A percentile compares a stretch with the other conserved stretches of the same genome.
These are phyloP conservation scores for Galeruca laticollis DNA, from an alignment of 2,888 invertebrate species.

Conservation along the genomic window DNA sequence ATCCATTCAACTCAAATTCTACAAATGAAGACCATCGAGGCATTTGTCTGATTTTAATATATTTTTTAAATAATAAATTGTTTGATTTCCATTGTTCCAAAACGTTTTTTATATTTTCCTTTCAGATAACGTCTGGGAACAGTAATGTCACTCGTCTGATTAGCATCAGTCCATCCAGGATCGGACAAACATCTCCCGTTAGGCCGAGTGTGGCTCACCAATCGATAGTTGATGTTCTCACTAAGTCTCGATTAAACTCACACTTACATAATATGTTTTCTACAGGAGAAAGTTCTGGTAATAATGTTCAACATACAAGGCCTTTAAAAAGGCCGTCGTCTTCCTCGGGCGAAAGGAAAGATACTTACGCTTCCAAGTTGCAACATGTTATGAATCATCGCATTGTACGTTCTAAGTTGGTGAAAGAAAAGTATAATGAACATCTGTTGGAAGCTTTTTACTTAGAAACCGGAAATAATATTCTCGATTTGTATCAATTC, in stretches of 20 bases:
- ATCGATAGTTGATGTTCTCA: slow-evolving; percentile 65
- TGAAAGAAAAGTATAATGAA: slow-evolving; percentile 82
- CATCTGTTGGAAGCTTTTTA: slow-evolving; percentile 88
- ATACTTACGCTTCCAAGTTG: slow-evolving; percentile 71
- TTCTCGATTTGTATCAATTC: slow-evolving; percentile 90
- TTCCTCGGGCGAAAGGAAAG: slow-evolving; percentile 65
- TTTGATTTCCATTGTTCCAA: neutral
- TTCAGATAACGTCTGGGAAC: slow-evolving; percentile 55
- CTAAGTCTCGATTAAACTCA: slow-evolving; percentile 57
- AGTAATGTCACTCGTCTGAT: slow-evolving; percentile 68
- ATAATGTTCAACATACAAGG: slow-evolving; percentile 48
- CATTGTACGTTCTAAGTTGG: slow-evolving; percentile 75
- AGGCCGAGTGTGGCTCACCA: slow-evolving; percentile 66
- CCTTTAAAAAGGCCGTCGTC: slow-evolving; percentile 67
- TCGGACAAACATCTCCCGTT: slow-evolving; percentile 59
- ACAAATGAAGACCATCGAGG: slow-evolving; percentile 54
- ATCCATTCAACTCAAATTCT: slow-evolving; percentile 57
- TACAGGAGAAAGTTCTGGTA: slow-evolving; percentile 46
- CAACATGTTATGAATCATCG: slow-evolving; percentile 80
- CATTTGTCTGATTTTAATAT: slow-evolving; percentile 57
- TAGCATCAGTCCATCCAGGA: slow-evolving; percentile 66
- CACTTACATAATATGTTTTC: slow-evolving; percentile 64
- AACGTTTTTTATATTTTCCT: slow-evolving; percentile 14
- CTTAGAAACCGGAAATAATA: slow-evolving; percentile 86
- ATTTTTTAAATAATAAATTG: neutral